phyloP scores from a whole-genome alignment of 2,113 vertebrate species.

The Campylomormyrus numenius region DNA sequence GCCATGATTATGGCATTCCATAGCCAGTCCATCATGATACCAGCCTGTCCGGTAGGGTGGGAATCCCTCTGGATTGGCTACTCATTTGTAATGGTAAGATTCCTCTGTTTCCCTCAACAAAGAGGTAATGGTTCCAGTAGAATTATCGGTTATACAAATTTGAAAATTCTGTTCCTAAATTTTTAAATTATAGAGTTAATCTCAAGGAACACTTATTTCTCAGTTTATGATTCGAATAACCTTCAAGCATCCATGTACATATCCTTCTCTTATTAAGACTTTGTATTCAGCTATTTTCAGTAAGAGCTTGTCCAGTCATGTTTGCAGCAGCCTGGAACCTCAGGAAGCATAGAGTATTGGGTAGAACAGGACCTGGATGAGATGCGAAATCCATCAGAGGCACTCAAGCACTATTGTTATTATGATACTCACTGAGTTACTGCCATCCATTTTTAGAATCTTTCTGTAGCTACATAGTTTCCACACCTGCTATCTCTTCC shows the following conservation, averaged over 20 bases:
- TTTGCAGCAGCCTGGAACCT: background rate
- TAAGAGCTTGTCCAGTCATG: background rate
- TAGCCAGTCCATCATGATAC: conserved; percentile 84
- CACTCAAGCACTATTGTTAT: background rate
- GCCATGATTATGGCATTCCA: conserved; percentile 96
- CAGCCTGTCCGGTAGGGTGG: conserved; percentile 76
- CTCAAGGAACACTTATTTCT: background rate
- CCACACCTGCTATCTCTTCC: background rate
- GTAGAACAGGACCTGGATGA: background rate
- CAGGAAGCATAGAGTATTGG: background rate
- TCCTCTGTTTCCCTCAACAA: background rate
- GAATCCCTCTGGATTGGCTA: conserved; percentile 86
- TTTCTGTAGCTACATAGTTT: background rate
- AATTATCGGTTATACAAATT: background rate
- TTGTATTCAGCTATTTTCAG: background rate
- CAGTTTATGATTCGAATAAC: background rate
- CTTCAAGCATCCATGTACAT: background rate
- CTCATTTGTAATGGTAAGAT: conserved; percentile 75
- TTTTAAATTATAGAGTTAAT: background rate
- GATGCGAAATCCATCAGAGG: background rate
- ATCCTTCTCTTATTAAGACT: background rate
- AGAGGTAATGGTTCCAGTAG: background rate
- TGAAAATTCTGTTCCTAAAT: background rate
- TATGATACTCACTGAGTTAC: background rate
- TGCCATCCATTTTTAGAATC: background rate